Conservation (phyloP, 2,113 vertebrate species). For the Gavia stellata region DNA sequence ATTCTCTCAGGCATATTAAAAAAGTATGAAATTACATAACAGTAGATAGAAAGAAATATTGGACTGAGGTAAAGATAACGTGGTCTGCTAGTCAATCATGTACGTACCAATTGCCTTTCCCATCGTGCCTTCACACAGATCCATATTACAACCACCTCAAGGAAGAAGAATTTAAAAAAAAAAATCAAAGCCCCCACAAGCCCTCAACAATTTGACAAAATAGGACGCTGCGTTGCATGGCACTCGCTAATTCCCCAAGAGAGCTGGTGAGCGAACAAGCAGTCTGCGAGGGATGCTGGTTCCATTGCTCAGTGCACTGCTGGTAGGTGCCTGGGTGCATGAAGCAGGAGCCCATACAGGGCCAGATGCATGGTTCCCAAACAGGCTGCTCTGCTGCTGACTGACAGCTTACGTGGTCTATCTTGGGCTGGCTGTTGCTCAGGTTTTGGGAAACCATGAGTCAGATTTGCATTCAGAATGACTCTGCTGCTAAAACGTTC, state of each 20-base stretch:
- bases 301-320: background rate
- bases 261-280: background rate
- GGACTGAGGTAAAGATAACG: background rate
- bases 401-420: background rate
- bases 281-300: fast-evolving
- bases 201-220: background rate
- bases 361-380: background rate
- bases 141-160: background rate
- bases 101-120: background rate
- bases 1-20: background rate
- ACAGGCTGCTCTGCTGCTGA: background rate
- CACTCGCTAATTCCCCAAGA: background rate
- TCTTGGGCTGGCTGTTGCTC: background rate
- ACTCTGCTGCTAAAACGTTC: background rate
- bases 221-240: background rate
- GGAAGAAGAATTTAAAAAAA: background rate
- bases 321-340: fast-evolving
- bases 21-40: background rate
- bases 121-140: background rate
- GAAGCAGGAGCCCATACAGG: fast-evolving
- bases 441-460: background rate
- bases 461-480: background rate
- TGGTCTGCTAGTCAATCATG: background rate
- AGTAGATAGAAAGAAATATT: background rate
- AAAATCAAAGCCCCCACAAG: background rate